Conservation (phyloP, 2,888 invertebrate genomes). For the Thereva nobilitata region DNA sequence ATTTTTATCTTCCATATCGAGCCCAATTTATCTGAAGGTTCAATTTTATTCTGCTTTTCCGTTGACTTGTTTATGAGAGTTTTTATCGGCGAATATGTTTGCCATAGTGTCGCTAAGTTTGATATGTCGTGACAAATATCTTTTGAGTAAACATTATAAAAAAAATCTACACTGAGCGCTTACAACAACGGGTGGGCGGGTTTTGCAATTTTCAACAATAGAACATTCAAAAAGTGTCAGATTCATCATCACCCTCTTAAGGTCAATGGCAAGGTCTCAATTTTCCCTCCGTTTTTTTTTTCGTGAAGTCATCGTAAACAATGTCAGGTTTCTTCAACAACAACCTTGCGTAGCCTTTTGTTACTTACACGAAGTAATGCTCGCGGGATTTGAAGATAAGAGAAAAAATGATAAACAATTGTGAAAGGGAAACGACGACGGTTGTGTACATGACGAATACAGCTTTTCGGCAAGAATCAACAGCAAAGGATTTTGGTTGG, state of each 20-base stretch:
- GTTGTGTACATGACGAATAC: too few relatives aligned
- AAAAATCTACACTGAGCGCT: too few relatives aligned
- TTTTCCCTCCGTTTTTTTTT: background rate
- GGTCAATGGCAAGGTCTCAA: conserved; percentile 31
- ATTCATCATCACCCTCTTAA: background rate
- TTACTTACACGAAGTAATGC: too few relatives aligned
- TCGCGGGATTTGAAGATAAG: too few relatives aligned
- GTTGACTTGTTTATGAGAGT: conserved; percentile 20
- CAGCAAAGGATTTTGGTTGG: too few relatives aligned
- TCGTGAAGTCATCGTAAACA: conserved; percentile 21
- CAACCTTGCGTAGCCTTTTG: background rate
- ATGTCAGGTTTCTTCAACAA: background rate
- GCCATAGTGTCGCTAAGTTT: background rate
- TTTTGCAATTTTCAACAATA: background rate
- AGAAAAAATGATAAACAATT: too few relatives aligned
- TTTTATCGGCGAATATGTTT: background rate
- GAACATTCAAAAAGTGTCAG: too few relatives aligned
- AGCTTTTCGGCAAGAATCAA: too few relatives aligned
- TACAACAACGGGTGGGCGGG: background rate
- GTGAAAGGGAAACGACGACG: too few relatives aligned
- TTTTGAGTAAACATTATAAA: too few relatives aligned
- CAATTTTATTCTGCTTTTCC: background rate
- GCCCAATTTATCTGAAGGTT: conserved; percentile 37
- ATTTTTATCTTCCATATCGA: conserved; percentile 32
- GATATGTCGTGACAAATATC: background rate